Percentiles rank a stretch among this genome's conserved stretches.
Conservation (phyloP, 2,113 vertebrate species). For the Pontoporia blainvillei region DNA sequence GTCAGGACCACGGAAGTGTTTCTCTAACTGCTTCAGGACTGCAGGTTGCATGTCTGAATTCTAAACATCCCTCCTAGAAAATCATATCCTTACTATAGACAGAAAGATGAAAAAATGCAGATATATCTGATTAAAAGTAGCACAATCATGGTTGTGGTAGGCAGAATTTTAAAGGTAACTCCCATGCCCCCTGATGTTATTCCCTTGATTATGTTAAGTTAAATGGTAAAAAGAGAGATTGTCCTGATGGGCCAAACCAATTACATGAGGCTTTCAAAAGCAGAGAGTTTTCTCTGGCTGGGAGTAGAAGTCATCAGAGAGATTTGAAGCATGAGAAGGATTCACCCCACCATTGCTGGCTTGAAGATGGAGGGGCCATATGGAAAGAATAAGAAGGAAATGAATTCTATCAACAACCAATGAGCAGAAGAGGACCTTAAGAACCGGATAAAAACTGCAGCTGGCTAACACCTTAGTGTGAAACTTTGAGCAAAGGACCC, state of each 20-base stretch:
- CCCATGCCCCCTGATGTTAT: background rate
- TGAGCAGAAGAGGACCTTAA: background rate
- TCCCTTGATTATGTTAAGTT: background rate
- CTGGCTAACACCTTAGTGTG: background rate
- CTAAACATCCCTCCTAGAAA: background rate
- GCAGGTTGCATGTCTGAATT: background rate
- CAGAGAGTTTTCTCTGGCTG: background rate
- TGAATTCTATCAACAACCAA: background rate
- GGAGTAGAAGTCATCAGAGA: background rate
- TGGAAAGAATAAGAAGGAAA: background rate
- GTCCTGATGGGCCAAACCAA: background rate
- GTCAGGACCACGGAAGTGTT: background rate
- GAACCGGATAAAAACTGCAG: background rate
- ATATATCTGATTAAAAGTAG: background rate
- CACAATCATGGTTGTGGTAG: background rate
- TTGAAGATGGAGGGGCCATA: background rate
- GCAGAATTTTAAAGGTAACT: background rate
- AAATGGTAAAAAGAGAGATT: background rate
- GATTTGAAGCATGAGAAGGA: background rate
- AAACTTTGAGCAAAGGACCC: background rate
- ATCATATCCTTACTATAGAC: background rate
- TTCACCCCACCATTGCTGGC: background rate
- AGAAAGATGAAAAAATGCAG: background rate
- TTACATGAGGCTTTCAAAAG: background rate
- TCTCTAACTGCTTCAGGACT: conserved; percentile 23